Evolutionary conservation across 1,140 invertebrate genomes (phyloP).

Genomic region (Asobara japonica): DNA sequence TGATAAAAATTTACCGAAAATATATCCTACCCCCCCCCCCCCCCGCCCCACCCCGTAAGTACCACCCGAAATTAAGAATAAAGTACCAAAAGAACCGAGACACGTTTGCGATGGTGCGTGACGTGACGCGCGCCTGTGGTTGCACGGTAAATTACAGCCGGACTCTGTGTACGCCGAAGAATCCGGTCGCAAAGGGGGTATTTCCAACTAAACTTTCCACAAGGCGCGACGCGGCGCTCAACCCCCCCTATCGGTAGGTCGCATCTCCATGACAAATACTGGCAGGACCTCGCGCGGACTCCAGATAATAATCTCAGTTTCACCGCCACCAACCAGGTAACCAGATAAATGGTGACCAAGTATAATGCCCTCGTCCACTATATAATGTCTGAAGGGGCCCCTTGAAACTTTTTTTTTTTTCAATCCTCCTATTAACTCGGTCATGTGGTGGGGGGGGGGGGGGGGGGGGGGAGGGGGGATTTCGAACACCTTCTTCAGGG

Average conservation of each 20-base stretch:
- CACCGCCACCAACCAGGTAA: conserved; percentile 37
- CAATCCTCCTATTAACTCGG: too few relatives aligned
- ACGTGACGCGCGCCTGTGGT: not conserved
- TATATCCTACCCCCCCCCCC: too few relatives aligned
- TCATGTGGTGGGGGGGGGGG: too few relatives aligned
- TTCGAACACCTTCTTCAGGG: too few relatives aligned
- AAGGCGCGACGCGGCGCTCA: not conserved
- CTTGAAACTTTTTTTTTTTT: conserved; percentile 12
- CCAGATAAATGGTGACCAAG: conserved; percentile 54
- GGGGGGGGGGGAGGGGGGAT: too few relatives aligned
- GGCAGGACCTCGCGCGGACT: conserved; percentile 57
- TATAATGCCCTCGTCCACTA: conserved; percentile 43
- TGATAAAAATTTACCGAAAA: too few relatives aligned
- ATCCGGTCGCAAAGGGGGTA: conserved; percentile 16
- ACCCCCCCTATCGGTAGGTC: conserved; percentile 40
- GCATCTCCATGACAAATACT: conserved; percentile 60
- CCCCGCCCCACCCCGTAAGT: not conserved
- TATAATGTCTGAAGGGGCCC: conserved; percentile 9
- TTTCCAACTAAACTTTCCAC: conserved; percentile 16
- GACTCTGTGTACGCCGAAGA: conserved; percentile 31
- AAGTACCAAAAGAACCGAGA: not conserved
- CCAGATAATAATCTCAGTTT: conserved; percentile 52
- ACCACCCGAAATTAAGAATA: not conserved
- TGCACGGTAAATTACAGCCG: conserved; percentile 29
- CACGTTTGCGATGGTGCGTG: conserved; percentile 3